Base-by-base conservation (phyloP, 2,797 vertebrate species). In the Microtus agrestis region DNA sequence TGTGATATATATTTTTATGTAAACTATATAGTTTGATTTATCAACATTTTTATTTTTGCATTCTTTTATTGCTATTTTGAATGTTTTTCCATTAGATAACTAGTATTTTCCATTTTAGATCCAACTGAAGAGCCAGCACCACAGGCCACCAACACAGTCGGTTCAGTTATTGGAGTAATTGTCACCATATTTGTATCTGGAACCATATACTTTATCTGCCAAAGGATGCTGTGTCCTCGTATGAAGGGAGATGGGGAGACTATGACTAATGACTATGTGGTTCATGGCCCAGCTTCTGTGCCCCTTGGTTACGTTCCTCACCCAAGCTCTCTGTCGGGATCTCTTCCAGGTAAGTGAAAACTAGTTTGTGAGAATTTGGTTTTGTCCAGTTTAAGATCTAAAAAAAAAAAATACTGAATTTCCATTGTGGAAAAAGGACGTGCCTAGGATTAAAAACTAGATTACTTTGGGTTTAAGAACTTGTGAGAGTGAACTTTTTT, bases 191-290 rank as follows among this genome's bases (percentile, higher is more conserved):
- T 99, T 79, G 99, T 99, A 91, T 99, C 99, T 87, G 99, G 99
- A 56, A 99, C 99, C 0, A 98, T 99, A 96, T 99, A 99, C 96
- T 99, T 99, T 2, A 99, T 99, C 96, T 99, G 99, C 94, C 99
- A 99, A 98, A 99, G 99, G 1, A 99, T 99, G 89, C 98, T 99
- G 94, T 99, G 99, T 97, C 99, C 99, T 1, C 99, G 99, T 97
- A 99, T 99, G 99, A 99, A 99, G 96, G 99, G 99, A 1, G 99
- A 99, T 13, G 99, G 99, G 0, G 99, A 99, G 97, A 99, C 99
- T 2, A 99, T 99, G 98, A 98, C 99, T 97, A 99, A 99, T 0
- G 99, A 99, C 97, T 99, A 99, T 0, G 99, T 99, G 92, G 99
- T 99, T 17, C 99, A 99, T 0, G 99, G 99, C 7, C 99, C 99